Evolutionary conservation across 2,888 invertebrate genomes (phyloP).

Genomic region (Lasioglossum oenotherae): DNA sequence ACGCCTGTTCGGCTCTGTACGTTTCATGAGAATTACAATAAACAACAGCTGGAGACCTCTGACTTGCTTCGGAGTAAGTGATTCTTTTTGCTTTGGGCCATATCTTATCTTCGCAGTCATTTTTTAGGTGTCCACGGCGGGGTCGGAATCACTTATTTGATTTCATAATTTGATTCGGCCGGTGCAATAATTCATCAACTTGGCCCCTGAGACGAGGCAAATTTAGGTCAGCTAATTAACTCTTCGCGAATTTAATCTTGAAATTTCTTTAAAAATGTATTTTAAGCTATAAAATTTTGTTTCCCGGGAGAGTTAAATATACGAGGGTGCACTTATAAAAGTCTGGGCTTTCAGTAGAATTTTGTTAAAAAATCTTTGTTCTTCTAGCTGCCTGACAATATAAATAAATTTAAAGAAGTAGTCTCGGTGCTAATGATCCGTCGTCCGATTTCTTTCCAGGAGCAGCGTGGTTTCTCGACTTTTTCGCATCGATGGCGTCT

Average conservation of each 20-base stretch:
- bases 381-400: too few species aligned
- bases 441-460: too few species aligned
- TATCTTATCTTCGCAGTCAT: neutral
- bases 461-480: neutral
- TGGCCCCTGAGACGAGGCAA: neutral
- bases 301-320: too few species aligned
- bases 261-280: too few species aligned
- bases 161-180: neutral
- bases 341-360: too few species aligned
- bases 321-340: too few species aligned
- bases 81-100: neutral
- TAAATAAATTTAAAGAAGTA: too few species aligned
- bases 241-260: too few species aligned
- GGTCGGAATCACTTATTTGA: neutral
- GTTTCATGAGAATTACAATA: neutral
- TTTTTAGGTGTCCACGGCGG: neutral
- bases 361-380: too few species aligned
- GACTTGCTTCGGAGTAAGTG: neutral
- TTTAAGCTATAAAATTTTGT: too few species aligned
- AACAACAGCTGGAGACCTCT: neutral
- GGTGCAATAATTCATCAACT: neutral
- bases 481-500: neutral
- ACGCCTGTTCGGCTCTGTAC: neutral
- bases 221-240: neutral
- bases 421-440: too few species aligned